Conservation (phyloP, 1,140 invertebrate genomes). For the Platyscapa corneri region DNA sequence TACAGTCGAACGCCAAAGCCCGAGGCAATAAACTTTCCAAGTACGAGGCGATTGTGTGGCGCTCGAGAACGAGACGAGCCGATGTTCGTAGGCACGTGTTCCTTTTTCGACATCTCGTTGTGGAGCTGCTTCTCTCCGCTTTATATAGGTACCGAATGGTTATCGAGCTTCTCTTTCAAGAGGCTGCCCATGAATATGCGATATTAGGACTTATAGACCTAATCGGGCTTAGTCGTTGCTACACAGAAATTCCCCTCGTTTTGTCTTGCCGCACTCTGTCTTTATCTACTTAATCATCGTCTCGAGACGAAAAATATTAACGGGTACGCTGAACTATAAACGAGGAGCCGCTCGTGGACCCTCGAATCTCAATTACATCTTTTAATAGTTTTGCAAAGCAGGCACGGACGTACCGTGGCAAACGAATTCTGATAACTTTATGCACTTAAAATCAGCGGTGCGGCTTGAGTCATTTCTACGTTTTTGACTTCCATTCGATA, state of each 20-base stretch:
- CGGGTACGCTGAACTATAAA: background rate
- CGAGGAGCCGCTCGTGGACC: background rate
- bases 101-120: background rate
- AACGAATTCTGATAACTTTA: background rate
- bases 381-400: too few relatives aligned
- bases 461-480: too few relatives aligned
- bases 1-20: background rate
- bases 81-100: background rate
- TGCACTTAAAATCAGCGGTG: too few relatives aligned
- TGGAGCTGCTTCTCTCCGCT: background rate
- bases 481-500: too few relatives aligned
- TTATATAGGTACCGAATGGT: background rate
- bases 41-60: background rate
- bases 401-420: too few relatives aligned
- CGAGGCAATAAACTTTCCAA: constrained; percentile 11
- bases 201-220: background rate
- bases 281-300: background rate
- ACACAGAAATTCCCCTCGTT: background rate
- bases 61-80: background rate
- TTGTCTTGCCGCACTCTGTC: background rate
- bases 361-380: too few relatives aligned
- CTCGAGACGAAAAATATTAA: background rate
- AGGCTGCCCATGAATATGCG: background rate
- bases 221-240: background rate
- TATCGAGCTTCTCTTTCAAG: background rate